These are phyloP conservation scores for Euspilapteryx auroguttella DNA, from an alignment of 2,888 invertebrate species.

Conservation along the genomic window DNA sequence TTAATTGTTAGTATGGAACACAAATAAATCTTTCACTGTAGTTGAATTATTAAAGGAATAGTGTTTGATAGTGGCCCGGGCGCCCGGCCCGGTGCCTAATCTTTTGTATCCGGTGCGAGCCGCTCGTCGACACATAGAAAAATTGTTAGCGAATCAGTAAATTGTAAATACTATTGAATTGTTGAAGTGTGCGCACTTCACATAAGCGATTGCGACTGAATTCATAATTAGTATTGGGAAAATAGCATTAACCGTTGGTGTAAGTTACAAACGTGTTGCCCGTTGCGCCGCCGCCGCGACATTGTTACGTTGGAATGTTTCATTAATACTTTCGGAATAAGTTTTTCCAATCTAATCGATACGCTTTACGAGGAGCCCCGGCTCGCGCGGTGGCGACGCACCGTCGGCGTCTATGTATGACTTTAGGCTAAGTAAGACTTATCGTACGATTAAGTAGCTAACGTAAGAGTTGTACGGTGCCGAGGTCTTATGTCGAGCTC, in stretches of 20 bases:
- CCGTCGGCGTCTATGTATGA: slow-evolving; percentile 33
- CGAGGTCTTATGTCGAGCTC: slow-evolving; percentile 38
- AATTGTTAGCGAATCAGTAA: slow-evolving; percentile 31
- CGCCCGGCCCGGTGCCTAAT: slow-evolving; percentile 4
- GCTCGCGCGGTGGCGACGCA: slow-evolving; percentile 23
- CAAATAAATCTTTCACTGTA: slow-evolving; percentile 33
- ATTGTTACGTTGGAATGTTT: slow-evolving; percentile 25
- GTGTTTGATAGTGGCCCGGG: slow-evolving; percentile 14
- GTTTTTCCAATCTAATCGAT: slow-evolving; percentile 38
- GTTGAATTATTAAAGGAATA: slow-evolving; percentile 23
- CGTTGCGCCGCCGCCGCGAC: slow-evolving; percentile 20
- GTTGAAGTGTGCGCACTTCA: slow-evolving; percentile 34
- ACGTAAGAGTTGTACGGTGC: slow-evolving; percentile 27
- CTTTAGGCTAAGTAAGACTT: slow-evolving; percentile 26
- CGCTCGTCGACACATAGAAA: slow-evolving; percentile 28
- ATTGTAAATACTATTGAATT: slow-evolving; percentile 40
- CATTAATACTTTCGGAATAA: too few relatives aligned
- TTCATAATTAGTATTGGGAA: slow-evolving; percentile 20
- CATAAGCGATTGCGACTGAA: slow-evolving; percentile 48
- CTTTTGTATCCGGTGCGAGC: too few relatives aligned
- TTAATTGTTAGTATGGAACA: slow-evolving; percentile 34
- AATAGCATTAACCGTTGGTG: slow-evolving; percentile 34
- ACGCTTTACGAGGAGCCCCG: slow-evolving; percentile 39
- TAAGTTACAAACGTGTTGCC: slow-evolving; percentile 25
- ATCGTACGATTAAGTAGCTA: slow-evolving; percentile 24